Evolutionary conservation across 30 jellyfish, hydroid and myxozoan genomes (phyloP).

Genomic region (Catostylus mosaicus): DNA sequence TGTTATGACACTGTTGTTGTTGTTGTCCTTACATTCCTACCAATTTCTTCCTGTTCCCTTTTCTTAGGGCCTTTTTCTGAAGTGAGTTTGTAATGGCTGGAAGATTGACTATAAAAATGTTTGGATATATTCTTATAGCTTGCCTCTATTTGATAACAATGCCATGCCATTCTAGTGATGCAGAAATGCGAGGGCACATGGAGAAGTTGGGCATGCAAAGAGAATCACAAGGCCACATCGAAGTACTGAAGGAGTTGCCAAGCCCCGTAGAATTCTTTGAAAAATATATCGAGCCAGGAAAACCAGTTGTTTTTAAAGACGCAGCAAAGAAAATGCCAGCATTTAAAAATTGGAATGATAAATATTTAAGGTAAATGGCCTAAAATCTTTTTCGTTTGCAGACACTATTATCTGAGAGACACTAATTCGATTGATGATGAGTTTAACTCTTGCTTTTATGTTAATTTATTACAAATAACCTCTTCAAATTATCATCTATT

Average conservation of each 20-base stretch:
- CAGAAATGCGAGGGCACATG: slow-evolving; percentile 62
- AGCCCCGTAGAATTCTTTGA: slow-evolving; percentile 68
- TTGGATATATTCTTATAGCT: neutral
- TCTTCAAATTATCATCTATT: too few relatives aligned
- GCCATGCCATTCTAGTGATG: neutral
- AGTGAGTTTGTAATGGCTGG: neutral
- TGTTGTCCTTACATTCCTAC: neutral
- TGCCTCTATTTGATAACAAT: neutral
- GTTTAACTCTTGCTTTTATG: too few relatives aligned
- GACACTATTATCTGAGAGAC: too few relatives aligned
- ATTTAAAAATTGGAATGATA: slow-evolving; percentile 80
- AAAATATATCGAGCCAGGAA: slow-evolving; percentile 72
- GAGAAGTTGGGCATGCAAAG: slow-evolving; percentile 83
- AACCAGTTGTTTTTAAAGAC: slow-evolving; percentile 88
- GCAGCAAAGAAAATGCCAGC: slow-evolving; percentile 95
- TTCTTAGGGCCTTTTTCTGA: neutral
- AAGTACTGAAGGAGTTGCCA: slow-evolving; percentile 70
- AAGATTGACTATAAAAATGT: neutral
- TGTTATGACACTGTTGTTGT: neutral
- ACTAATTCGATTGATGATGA: too few relatives aligned
- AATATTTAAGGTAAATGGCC: slow-evolving; percentile 65
- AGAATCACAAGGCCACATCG: slow-evolving; percentile 84
- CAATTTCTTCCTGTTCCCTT: slow-evolving; percentile 13
- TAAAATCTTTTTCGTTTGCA: too few relatives aligned
- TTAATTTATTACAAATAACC: too few relatives aligned